Evolutionary conservation across 2,797 vertebrate genomes (phyloP).

Genomic region (Dallia pectoralis): DNA sequence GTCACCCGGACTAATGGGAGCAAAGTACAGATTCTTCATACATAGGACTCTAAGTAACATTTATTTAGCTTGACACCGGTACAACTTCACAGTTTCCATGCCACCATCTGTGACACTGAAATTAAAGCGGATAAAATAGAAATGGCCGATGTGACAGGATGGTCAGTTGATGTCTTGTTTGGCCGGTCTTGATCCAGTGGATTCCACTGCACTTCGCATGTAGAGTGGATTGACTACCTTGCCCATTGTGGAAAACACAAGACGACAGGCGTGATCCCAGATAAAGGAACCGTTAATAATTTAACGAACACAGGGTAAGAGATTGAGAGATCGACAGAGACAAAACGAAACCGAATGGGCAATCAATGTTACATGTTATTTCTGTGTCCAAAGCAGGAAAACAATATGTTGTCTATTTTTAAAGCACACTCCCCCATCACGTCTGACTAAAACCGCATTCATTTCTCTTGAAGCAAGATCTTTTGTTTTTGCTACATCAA

Average conservation of each 20-base stretch:
- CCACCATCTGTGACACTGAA: not conserved
- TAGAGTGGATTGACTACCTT: constrained; percentile 1
- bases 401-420: too few relatives aligned
- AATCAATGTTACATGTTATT: too few relatives aligned
- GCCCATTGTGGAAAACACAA: not conserved
- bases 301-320: not conserved
- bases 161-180: not conserved
- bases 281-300: not conserved
- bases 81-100: constrained; percentile 30
- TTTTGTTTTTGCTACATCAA: too few relatives aligned
- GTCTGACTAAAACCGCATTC: too few relatives aligned
- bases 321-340: not conserved
- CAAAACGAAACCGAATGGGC: too few relatives aligned
- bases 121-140: not conserved
- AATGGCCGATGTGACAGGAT: not conserved
- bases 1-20: constrained; percentile 54
- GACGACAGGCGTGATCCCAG: not conserved
- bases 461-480: too few relatives aligned
- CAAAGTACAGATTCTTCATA: constrained; percentile 54
- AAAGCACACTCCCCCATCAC: too few relatives aligned
- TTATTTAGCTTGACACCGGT: constrained; percentile 53
- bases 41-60: constrained; percentile 55
- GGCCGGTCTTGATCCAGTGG: too few relatives aligned
- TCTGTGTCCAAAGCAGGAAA: too few relatives aligned
- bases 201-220: too few relatives aligned